These are phyloP conservation scores for Hypanus sabinus DNA, from an alignment of 2,113 vertebrate species.

Conservation along the genomic window DNA sequence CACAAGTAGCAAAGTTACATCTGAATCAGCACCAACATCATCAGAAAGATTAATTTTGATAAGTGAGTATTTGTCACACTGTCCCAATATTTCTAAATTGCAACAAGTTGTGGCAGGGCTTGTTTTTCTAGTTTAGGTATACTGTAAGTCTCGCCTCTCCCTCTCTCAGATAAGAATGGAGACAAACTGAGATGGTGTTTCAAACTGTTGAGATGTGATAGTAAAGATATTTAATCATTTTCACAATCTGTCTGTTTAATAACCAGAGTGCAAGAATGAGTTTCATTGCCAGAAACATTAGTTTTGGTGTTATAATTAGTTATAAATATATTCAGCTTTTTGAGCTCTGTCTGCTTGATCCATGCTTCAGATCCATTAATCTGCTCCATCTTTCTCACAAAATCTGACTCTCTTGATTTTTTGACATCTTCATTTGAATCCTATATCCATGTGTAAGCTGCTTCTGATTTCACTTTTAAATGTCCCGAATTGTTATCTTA, in stretches of 20 bases:
- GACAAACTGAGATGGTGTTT: background rate
- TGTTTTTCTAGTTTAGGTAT: background rate
- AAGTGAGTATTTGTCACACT: background rate
- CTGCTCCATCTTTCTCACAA: background rate
- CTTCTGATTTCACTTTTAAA: background rate
- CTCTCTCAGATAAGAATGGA: background rate
- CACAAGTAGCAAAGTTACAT: background rate
- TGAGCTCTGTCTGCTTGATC: background rate
- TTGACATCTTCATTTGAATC: background rate
- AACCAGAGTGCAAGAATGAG: background rate
- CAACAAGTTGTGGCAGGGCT: background rate
- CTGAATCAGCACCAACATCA: background rate
- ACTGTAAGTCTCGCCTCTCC: background rate
- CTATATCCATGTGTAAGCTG: background rate
- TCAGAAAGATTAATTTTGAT: background rate
- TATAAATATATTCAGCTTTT: background rate
- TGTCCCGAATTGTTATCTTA: background rate
- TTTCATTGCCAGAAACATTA: background rate
- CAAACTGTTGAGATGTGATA: background rate
- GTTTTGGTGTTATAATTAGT: background rate
- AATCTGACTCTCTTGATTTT: background rate
- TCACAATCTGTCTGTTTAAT: background rate
- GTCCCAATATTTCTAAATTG: background rate
- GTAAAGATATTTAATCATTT: background rate
- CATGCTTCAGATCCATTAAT: background rate